These are phyloP conservation scores for Otolemur crassicaudatus DNA, from an alignment of 2,797 vertebrate genomes.

Conservation along the genomic window DNA sequence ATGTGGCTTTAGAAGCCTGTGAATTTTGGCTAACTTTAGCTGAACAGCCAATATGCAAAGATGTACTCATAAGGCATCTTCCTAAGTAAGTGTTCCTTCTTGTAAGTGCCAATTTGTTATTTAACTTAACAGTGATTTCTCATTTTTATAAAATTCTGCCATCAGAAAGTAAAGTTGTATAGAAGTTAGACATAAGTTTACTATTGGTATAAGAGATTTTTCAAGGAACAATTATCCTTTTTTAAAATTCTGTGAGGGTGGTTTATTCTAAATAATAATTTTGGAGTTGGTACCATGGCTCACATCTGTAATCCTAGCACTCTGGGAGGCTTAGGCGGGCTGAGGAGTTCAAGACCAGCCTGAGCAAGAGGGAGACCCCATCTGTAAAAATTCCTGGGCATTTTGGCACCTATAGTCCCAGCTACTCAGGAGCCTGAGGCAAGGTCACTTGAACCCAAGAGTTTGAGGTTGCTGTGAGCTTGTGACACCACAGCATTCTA, in stretches of 20 bases:
- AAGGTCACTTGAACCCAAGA: no score
- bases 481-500: no score
- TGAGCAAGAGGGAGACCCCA: no score
- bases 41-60: slow-evolving; percentile 98
- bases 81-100: slow-evolving; percentile 92
- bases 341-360: no score
- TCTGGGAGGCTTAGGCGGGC: no score
- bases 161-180: background rate
- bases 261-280: slow-evolving; percentile 32
- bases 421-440: no score
- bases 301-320: no score
- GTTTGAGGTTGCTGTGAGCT: no score
- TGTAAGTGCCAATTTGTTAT: background rate
- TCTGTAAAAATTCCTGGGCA: no score
- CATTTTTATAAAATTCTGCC: background rate
- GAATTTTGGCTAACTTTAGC: slow-evolving; percentile 99
- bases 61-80: slow-evolving; percentile 95
- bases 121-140: background rate
- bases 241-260: background rate
- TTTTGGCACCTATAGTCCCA: no score
- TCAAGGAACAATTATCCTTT: background rate
- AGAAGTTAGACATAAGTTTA: slow-evolving; percentile 19
- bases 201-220: slow-evolving; percentile 27
- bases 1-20: slow-evolving; percentile 97
- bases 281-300: no score